These are phyloP conservation scores for Notiomystis cincta DNA, from an alignment of 2,113 vertebrate genomes.

Conservation along the genomic window DNA sequence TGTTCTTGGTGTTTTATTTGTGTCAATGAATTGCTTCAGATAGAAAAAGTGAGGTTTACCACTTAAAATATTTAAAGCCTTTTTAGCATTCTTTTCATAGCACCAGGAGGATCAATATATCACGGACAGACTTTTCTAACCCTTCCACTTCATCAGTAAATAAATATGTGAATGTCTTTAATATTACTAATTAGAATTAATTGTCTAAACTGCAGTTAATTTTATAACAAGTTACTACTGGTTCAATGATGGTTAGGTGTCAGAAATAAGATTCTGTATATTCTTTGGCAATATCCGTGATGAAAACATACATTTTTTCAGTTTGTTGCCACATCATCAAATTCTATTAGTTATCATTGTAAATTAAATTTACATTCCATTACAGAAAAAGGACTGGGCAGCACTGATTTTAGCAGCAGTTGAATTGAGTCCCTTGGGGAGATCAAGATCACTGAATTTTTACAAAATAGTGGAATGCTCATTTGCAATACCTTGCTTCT, in stretches of 20 bases:
- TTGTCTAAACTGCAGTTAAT: conserved; percentile 38
- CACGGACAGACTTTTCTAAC: background rate
- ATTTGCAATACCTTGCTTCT: background rate
- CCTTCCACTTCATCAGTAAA: conserved; percentile 38
- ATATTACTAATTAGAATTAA: conserved; percentile 49
- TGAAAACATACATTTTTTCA: background rate
- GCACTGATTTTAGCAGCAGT: background rate
- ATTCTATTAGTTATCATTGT: background rate
- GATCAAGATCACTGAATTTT: background rate
- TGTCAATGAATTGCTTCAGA: background rate
- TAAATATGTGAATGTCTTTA: conserved; percentile 40
- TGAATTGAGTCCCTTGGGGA: background rate
- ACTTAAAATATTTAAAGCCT: background rate
- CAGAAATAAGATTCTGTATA: background rate
- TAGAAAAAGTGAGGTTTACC: background rate
- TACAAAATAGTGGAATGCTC: background rate
- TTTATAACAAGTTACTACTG: background rate
- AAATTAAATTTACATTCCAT: background rate
- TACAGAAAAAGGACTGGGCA: background rate
- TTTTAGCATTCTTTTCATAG: conserved; percentile 3
- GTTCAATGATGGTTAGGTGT: background rate
- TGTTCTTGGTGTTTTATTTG: background rate
- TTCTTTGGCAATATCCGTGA: background rate
- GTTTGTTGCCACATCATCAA: background rate
- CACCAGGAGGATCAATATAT: background rate